A percentile compares a stretch with the other conserved stretches of the same genome.
phyloP scores from a whole-genome alignment of 1,140 invertebrate species.

The Aphis craccivora region DNA sequence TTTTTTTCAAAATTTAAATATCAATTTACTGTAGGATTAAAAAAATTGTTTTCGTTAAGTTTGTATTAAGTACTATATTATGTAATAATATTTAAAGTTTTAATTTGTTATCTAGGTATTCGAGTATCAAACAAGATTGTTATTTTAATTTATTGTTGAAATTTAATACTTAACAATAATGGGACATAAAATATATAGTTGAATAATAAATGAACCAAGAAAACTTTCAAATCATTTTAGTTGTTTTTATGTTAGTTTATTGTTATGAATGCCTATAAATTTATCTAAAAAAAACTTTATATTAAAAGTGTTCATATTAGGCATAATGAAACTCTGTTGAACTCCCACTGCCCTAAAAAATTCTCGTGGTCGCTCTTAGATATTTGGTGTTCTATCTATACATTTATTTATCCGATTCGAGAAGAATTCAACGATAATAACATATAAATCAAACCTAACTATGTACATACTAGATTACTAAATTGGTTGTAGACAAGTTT shows the following conservation, averaged over 20 bases:
- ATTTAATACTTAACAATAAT: neutral
- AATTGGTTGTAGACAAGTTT: neutral
- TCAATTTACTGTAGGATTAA: neutral
- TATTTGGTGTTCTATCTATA: neutral
- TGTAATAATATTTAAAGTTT: neutral
- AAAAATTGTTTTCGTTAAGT: neutral
- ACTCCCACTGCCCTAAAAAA: too few species aligned
- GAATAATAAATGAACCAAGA: neutral
- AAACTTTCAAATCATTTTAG: too few species aligned
- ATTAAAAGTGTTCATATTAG: too few species aligned
- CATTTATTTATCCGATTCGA: neutral
- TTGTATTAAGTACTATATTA: neutral
- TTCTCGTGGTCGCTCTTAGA: neutral
- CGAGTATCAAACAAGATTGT: neutral
- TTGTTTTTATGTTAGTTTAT: too few species aligned
- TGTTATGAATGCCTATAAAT: too few species aligned
- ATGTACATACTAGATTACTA: neutral
- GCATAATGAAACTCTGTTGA: too few species aligned
- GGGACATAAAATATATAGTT: neutral
- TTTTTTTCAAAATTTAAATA: neutral
- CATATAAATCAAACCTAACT: neutral
- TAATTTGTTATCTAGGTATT: neutral
- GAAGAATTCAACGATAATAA: neutral
- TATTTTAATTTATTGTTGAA: neutral
- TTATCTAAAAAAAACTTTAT: too few species aligned